phyloP scores from a whole-genome alignment of 2,888 invertebrate species.

The Agrenia bidenticulata region DNA sequence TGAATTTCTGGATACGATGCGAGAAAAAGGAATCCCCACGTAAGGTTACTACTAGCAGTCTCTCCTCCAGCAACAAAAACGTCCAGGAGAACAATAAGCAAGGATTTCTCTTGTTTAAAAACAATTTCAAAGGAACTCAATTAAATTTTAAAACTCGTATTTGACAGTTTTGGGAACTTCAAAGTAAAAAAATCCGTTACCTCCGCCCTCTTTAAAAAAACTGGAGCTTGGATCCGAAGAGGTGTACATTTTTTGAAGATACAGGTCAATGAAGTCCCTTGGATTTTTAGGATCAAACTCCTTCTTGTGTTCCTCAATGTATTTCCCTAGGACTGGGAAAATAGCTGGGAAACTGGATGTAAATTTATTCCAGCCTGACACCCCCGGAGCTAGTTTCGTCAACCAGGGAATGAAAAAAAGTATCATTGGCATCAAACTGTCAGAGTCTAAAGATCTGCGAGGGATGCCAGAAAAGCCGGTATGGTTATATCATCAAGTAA shows the following conservation, averaged over 20 bases:
- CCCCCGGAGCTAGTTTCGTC: constrained; percentile 16
- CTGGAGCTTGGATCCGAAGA: constrained; percentile 15
- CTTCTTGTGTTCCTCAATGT: constrained; percentile 25
- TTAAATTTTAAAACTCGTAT: not conserved
- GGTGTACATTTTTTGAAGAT: constrained; percentile 19
- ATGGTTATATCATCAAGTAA: too few relatives aligned
- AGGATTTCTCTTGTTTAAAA: constrained; percentile 20
- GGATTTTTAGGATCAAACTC: constrained; percentile 19
- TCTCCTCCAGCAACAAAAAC: constrained; percentile 31
- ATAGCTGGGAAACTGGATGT: constrained; percentile 25
- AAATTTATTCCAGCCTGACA: constrained; percentile 28
- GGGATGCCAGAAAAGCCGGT: not conserved
- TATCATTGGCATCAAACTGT: constrained; percentile 26
- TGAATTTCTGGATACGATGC: constrained; percentile 23
- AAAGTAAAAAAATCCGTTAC: too few relatives aligned
- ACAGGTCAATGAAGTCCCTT: constrained; percentile 31
- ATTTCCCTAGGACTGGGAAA: constrained; percentile 25
- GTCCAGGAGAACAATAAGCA: constrained; percentile 27
- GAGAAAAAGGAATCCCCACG: constrained; percentile 30
- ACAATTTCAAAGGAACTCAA: not conserved
- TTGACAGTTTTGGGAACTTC: too few relatives aligned
- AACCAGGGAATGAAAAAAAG: constrained; percentile 32
- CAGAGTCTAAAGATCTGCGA: constrained; percentile 25
- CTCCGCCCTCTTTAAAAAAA: constrained; percentile 20
- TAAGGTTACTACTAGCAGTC: constrained; percentile 29